Base-by-base conservation (phyloP, 2,888 invertebrate species). In the Nomada flava region DNA sequence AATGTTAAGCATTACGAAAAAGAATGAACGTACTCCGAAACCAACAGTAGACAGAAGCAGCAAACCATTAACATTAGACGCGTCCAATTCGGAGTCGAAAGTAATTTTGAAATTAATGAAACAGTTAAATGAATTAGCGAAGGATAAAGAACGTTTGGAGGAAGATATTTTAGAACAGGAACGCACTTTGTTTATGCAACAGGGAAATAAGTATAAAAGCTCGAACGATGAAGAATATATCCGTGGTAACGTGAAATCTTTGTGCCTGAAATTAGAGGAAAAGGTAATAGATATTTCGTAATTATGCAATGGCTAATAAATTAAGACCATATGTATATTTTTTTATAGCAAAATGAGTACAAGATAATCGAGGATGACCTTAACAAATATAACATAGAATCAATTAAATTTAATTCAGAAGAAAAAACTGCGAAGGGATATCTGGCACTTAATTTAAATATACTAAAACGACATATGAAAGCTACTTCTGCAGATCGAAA, bases 41-140 rank as follows among this genome's bases (percentile, higher is more conserved):
- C 92, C 92, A 13, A 73, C 84, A 9, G 68, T 92, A 2, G 93
- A 93, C 84, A 88, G 93, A 50, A 92, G 91, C 47, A 92, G 82
- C 4, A 93, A 93, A 80, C 93, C 93, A 2, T 42, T 77, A 44
- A 2, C 76, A 11, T 26, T 81, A 9, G 65, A 70, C 2, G 55
- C 72, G 23, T 50, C 70, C 10, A 65, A 74, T 2, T 42, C 67
- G 15, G 74, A 87, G 47, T 70, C 89, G 5, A 79, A 84, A 20
- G 52, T 29, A 9, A 44, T 88, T 23, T 44, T 91, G 23, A 82
- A 69, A 2, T 67, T 90, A 18, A 88, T 89, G 75, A 83, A 67
- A 44, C 83, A 90, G 18, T 69, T 89, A 5, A 82, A 72, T 36
- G 86, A 89, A 9, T 26, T 89, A 4, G 73, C 87, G 2, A 90